Conservation (phyloP, 2,113 vertebrate species). For the Dolichotis patagonum region DNA sequence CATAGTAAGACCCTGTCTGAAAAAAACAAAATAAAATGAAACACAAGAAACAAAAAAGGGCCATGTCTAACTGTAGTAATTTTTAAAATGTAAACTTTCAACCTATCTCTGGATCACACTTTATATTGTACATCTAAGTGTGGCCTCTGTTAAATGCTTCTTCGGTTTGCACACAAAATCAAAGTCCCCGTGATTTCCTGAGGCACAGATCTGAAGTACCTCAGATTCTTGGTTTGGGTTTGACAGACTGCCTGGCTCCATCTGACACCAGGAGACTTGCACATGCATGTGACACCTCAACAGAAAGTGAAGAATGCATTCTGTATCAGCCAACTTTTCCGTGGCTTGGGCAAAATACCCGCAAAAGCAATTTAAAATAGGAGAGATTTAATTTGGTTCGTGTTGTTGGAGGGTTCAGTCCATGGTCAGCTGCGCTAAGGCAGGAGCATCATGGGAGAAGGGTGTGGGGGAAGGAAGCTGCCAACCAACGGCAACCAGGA, state of each 20-base stretch:
- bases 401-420: not conserved
- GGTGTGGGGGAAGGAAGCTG: not conserved
- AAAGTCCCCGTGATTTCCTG: not conserved
- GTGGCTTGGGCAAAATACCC: not conserved
- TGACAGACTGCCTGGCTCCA: not conserved
- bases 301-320: not conserved
- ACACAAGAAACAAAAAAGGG: not conserved
- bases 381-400: not conserved
- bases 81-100: not conserved
- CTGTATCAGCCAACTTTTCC: not conserved
- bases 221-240: not conserved
- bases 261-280: fast-evolving
- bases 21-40: too few species aligned
- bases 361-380: not conserved
- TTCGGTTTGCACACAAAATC: not conserved
- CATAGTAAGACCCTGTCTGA: too few species aligned
- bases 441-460: not conserved
- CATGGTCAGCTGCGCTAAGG: not conserved
- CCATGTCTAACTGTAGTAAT: not conserved
- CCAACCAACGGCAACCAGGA: not conserved
- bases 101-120: not conserved
- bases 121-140: not conserved
- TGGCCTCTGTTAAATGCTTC: not conserved
- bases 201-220: not conserved
- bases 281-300: not conserved